Evolutionary conservation across 2,797 vertebrate species (phyloP).

Genomic region (Anguilla anguilla): DNA sequence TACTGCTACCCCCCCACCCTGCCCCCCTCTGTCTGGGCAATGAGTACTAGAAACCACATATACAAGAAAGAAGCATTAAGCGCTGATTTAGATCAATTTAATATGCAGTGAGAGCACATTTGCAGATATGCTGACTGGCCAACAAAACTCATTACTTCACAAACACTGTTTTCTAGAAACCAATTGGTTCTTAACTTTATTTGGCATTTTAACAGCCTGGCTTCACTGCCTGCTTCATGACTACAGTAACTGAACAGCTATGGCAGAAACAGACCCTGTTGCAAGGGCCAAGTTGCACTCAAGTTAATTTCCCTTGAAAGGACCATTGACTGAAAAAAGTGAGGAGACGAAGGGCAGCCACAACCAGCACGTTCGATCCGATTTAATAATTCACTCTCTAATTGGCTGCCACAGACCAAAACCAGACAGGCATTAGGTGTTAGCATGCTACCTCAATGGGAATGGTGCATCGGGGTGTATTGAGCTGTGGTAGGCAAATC

Average conservation of each 20-base stretch:
- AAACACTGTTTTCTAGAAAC: conserved; percentile 56
- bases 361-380: background rate
- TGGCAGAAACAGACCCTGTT: background rate
- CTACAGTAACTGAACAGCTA: conserved; percentile 22
- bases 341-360: background rate
- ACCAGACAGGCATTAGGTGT: background rate
- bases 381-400: background rate
- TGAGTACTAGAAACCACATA: conserved; percentile 25
- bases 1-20: conserved; percentile 38
- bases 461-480: background rate
- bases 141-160: conserved; percentile 68
- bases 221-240: conserved; percentile 16
- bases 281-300: background rate
- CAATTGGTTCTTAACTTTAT: conserved; percentile 35
- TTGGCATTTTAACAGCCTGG: conserved; percentile 36
- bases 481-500: background rate
- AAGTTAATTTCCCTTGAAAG: conserved; percentile 29
- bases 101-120: conserved; percentile 77
- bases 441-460: background rate
- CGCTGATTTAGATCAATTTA: conserved; percentile 79
- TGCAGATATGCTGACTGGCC: conserved; percentile 71
- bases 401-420: background rate
- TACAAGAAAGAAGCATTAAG: conserved; percentile 75
- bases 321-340: conserved; percentile 12
- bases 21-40: conserved; percentile 40